Percentiles rank a stretch among this genome's conserved stretches.
phyloP scores from a whole-genome alignment of 2,888 invertebrate genomes.

The Orthosia incerta region DNA sequence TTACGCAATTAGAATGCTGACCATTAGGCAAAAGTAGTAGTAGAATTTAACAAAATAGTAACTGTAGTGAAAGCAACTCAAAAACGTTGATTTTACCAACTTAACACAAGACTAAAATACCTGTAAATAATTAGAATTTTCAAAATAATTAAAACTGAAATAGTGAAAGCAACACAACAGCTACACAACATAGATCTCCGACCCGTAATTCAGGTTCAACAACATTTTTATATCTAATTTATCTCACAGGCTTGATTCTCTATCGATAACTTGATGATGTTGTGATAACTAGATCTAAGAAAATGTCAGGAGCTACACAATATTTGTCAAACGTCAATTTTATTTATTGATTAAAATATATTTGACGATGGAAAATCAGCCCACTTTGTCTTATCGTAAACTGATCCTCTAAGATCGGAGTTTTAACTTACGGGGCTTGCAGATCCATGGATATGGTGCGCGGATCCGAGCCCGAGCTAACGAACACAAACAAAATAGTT shows the following conservation, averaged over 20 bases:
- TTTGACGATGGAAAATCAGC: neutral
- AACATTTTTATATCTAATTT: neutral
- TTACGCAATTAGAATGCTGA: no score
- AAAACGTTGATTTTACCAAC: no score
- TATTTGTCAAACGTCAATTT: neutral
- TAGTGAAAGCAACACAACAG: neutral
- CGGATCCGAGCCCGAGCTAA: neutral
- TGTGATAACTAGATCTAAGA: neutral
- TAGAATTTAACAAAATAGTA: no score
- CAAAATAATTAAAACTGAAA: slow-evolving; percentile 10
- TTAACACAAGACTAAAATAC: neutral
- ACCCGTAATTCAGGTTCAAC: neutral
- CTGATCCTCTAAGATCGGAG: neutral
- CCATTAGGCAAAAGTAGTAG: no score
- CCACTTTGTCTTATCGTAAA: neutral
- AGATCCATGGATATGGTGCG: neutral
- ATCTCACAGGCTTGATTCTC: neutral
- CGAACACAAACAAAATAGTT: neutral
- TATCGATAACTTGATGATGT: neutral
- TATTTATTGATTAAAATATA: neutral
- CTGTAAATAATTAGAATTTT: no score
- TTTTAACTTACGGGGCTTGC: neutral
- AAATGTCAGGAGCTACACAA: neutral
- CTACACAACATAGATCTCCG: neutral
- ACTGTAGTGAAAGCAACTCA: no score